Conservation (phyloP, 2,113 vertebrate genomes). For the Notechis scutatus region DNA sequence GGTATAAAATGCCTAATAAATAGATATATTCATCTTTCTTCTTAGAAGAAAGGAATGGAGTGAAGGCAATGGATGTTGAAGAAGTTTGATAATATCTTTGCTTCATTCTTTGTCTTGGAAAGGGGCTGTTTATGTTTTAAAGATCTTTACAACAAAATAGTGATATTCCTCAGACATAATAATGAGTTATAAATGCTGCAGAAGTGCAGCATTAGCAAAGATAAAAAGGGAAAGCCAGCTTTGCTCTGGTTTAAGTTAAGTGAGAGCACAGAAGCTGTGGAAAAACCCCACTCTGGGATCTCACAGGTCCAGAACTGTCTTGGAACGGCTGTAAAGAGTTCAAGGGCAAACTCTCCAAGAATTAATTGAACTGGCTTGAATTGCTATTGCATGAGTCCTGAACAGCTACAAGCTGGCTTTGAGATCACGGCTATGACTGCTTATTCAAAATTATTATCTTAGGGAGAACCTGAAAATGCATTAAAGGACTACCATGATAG, state of each 20-base stretch:
- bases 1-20: conserved; percentile 2
- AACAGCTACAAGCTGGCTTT: neutral
- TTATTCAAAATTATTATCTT: neutral
- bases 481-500: neutral
- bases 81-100: conserved; percentile 42
- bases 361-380: neutral
- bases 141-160: neutral
- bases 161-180: neutral
- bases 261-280: neutral
- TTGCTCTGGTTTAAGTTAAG: neutral
- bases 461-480: neutral
- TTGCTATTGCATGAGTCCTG: neutral
- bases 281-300: neutral
- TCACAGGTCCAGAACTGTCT: neutral
- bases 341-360: neutral
- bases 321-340: neutral
- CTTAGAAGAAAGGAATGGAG: conserved; percentile 32
- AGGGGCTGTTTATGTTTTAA: conserved; percentile 46
- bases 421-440: neutral
- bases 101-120: conserved; percentile 46
- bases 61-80: conserved; percentile 20
- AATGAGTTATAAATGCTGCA: neutral
- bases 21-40: neutral
- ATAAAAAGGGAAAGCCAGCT: neutral
- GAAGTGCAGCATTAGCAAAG: neutral